These are phyloP conservation scores for Zaprionus capensis DNA, from an alignment of 1,140 invertebrate species.

Conservation along the genomic window DNA sequence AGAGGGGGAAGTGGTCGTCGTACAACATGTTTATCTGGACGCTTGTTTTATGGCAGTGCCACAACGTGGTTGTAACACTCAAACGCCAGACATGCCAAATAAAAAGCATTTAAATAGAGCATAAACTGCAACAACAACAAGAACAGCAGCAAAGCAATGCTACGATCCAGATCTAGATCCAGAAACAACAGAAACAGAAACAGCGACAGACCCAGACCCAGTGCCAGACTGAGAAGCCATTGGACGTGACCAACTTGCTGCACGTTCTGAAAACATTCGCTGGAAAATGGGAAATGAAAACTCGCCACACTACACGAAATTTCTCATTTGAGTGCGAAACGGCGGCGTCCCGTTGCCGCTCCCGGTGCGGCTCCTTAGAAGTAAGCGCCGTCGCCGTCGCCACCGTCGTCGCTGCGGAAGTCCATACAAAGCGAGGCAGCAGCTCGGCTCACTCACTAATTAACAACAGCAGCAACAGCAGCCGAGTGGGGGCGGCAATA, in stretches of 20 bases:
- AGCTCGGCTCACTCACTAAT: constrained; percentile 54
- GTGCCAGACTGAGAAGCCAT: constrained; percentile 26
- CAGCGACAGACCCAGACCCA: constrained; percentile 27
- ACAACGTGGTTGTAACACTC: constrained; percentile 50
- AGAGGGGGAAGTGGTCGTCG: constrained; percentile 11
- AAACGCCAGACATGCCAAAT: constrained; percentile 73
- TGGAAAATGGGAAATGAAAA: constrained; percentile 29
- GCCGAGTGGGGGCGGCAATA: constrained; percentile 10
- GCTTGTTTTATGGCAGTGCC: constrained; percentile 56
- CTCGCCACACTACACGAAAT: constrained; percentile 70
- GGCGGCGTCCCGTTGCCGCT: constrained; percentile 26
- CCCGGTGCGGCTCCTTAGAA: constrained; percentile 54
- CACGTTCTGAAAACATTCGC: constrained; percentile 44
- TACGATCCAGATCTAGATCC: constrained; percentile 40
- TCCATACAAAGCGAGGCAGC: background rate
- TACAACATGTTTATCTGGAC: constrained; percentile 57
- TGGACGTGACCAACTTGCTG: constrained; percentile 70
- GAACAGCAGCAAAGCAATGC: background rate
- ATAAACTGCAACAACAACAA: constrained; percentile 62
- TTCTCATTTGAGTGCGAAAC: constrained; percentile 75
- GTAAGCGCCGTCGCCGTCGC: constrained; percentile 49
- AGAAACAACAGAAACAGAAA: constrained; percentile 18
- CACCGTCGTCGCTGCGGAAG: background rate
- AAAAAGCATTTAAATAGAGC: constrained; percentile 75
- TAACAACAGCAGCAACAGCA: constrained; percentile 42